phyloP scores from a whole-genome alignment of 2,888 invertebrate genomes.

The Phorcus lineatus region DNA sequence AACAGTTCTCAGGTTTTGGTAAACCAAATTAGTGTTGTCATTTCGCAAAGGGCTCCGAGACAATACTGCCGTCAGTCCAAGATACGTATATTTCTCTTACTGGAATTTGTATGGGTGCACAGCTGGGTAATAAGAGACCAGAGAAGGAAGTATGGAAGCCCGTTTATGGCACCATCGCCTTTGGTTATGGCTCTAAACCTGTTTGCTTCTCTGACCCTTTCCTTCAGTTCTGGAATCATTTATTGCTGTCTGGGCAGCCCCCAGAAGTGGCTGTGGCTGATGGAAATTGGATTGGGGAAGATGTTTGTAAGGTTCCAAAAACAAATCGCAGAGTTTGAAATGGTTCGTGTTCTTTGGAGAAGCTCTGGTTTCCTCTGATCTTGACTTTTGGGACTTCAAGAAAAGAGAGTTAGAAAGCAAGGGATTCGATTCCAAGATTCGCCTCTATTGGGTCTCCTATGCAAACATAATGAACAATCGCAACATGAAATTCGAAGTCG shows the following conservation, averaged over 20 bases:
- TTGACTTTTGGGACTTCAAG: conserved; percentile 9
- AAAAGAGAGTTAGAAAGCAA: neutral
- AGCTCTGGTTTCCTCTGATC: conserved; percentile 3
- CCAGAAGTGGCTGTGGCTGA: neutral
- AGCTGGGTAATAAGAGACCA: neutral
- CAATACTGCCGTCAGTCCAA: too few species aligned
- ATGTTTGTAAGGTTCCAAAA: neutral
- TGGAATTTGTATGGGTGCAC: conserved; percentile 14
- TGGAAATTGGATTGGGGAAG: neutral
- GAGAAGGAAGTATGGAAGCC: neutral
- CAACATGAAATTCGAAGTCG: too few species aligned
- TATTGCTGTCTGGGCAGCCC: neutral
- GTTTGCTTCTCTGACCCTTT: neutral
- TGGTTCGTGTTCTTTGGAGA: neutral
- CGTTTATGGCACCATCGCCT: neutral
- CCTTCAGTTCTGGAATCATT: neutral
- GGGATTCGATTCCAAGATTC: neutral
- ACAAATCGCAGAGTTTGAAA: neutral
- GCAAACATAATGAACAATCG: neutral
- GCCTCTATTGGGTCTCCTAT: too few species aligned
- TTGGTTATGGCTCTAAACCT: neutral
- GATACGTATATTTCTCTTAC: neutral
- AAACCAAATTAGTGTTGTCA: too few species aligned
- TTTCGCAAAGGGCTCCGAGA: too few species aligned
- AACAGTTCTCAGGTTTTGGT: too few species aligned